Evolutionary conservation across 2,113 vertebrate genomes (phyloP), one percentile per base, ranked within the genome.

Genomic region (Apaloderma vittatum): DNA sequence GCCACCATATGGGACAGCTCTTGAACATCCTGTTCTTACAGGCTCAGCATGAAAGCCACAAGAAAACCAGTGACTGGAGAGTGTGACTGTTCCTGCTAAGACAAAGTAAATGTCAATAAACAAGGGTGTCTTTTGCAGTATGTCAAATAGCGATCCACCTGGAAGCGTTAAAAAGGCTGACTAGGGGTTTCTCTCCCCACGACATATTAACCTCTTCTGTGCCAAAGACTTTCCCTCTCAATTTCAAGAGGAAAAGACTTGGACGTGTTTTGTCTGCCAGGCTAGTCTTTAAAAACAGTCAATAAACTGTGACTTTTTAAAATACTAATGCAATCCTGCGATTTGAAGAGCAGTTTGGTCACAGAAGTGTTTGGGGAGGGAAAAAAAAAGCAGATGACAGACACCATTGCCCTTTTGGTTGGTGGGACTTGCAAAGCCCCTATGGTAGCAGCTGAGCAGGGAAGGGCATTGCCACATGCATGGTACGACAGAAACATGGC

Each of bases 71-170:
- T 8, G 40, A 75, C 57, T 66, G 62, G 34, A 76, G 94, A 95
- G n/a, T 65, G 65, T 46, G 83, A 86, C 84, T 90, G 62, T 66
- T 94, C 63, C 76, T 45, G 89, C 29, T 84, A 63, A 95, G 61
- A 84, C 97, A 96, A 92, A 48, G 11, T 72, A 63, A 83, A 82
- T 81, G 73, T 79, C 71, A 79, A 66, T 85, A 90, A 95, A 93
- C 19, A 90, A 36, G 92, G 27, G 23, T 55, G 73, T 97, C 85
- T 94, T 90, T 88, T 87, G 88, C 4, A 24, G 23, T 46, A 61
- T 81, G 62, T 83, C 76, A 93, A 82, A 91, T 68, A 80, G 15
- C 18, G 62, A 77, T 81, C 48, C 86, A 94, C 54, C 61, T 82
- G 65, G 75, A 93, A 97, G 81, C 19, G 9, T 49, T 94, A 81